Base-by-base conservation (phyloP, 2,113 vertebrate genomes). In the Setophaga kirtlandii region DNA sequence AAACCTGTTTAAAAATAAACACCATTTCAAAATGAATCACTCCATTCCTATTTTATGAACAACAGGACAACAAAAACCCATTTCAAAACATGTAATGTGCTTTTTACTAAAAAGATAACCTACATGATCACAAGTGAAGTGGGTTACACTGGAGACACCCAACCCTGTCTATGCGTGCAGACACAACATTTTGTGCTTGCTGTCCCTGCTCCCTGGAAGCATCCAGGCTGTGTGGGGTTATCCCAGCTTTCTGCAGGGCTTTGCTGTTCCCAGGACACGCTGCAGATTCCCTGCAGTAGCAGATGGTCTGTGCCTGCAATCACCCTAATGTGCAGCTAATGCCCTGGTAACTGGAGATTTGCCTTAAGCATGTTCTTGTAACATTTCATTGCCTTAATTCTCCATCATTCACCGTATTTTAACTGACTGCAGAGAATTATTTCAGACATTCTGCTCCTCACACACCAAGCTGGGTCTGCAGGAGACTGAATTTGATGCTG, bases 331-430 rank as follows among this genome's bases (percentile, higher is more conserved):
- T 65, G 60, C 76, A 95, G 88, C 86, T 90, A 86, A 89, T 83
- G 79, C 90, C 89, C 86, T 62, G n/a, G 28, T 47, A 83, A 77
- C 95, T 77, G 76, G 41, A 89, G 83, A 83, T 92, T 83, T 90
- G 95, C 96, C 94, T 94, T 95, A 77, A 96, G 95, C 85, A 2
- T 67, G 85, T 92, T 80, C 92, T 77, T 83, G 80, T 56, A 94
- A 77, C 76, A 74, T 93, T 70, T 83, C 80, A 62, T 39, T 86
- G 90, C 35, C 73, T 81, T 83, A 83, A 94, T 75, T 86, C 76
- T 89, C 80, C 88, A 80, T 81, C 92, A 67, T 13, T 89, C 84
- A 62, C 64, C 1, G 0, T 35, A 44, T 67, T 92, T 87, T 89
- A 62, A 89, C 46, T 9, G 55, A 67, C 59, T 16, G 3, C 79